phyloP scores from a whole-genome alignment of 2,797 vertebrate genomes.

The Anguilla pacifica region DNA sequence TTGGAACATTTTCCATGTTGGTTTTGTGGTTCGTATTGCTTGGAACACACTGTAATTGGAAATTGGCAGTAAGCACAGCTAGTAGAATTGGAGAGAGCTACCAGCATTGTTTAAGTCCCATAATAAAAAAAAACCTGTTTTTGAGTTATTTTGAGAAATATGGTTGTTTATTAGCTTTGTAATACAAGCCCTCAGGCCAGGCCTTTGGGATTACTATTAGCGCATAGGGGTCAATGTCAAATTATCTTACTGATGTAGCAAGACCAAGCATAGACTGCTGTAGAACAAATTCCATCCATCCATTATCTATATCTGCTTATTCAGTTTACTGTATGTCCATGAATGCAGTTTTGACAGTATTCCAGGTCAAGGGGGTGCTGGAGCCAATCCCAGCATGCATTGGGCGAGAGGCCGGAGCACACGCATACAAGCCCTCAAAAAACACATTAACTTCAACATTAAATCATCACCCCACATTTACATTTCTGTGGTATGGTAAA shows the following conservation, averaged over 20 bases:
- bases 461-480: background rate
- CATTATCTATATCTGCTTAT: no score
- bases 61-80: background rate
- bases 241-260: background rate
- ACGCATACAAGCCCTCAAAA: background rate
- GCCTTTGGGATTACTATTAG: background rate
- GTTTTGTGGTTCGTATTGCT: background rate
- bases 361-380: no score
- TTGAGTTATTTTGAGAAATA: conserved; percentile 1
- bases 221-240: background rate
- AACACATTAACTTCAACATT: background rate
- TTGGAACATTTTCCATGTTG: background rate
- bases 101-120: background rate
- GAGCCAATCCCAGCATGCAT: no score
- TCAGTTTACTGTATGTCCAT: no score
- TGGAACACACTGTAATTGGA: background rate
- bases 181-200: background rate
- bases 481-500: background rate
- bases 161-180: background rate
- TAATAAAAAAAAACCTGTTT: background rate
- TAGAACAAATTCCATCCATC: no score
- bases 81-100: background rate
- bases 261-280: background rate
- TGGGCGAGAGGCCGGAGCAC: no score
- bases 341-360: no score